Conservation (phyloP, 2,797 vertebrate genomes). For the Sebastes iracundus region DNA sequence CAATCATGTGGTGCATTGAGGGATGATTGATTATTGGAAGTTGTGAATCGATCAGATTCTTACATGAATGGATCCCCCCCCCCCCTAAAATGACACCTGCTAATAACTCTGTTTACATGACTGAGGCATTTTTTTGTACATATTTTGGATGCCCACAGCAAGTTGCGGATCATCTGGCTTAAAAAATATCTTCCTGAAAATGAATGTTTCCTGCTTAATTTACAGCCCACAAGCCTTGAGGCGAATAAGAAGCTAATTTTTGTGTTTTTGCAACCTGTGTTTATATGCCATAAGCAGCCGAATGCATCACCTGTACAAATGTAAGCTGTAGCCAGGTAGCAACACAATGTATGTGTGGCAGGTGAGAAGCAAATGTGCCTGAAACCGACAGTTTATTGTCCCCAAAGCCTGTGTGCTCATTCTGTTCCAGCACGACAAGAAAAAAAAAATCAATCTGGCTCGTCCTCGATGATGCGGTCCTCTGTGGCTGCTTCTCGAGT, state of each 20-base stretch:
- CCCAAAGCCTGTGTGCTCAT: not conserved
- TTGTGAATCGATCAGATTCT: too few species aligned
- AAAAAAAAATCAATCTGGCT: slow-evolving; percentile 6
- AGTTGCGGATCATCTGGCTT: not conserved
- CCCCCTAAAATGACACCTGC: not conserved
- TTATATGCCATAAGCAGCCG: slow-evolving; percentile 5
- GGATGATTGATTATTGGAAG: too few species aligned
- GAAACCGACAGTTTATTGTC: not conserved
- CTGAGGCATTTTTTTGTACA: not conserved
- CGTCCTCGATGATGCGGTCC: not conserved
- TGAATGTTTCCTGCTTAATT: not conserved
- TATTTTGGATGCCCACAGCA: not conserved
- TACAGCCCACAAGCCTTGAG: not conserved
- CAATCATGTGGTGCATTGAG: too few species aligned
- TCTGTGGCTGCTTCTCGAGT: slow-evolving; percentile 21
- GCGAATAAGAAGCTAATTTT: not conserved
- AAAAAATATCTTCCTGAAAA: not conserved
- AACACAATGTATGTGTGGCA: not conserved
- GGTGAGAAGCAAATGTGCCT: slow-evolving; percentile 16
- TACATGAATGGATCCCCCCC: too few species aligned
- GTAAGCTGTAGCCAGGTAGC: not conserved
- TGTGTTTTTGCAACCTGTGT: slow-evolving; percentile 1
- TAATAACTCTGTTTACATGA: not conserved
- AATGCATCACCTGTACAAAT: slow-evolving; percentile 17
- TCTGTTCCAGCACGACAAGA: not conserved